Base-by-base conservation (phyloP, 2,113 vertebrate genomes). In the Bubo blakistoni region DNA sequence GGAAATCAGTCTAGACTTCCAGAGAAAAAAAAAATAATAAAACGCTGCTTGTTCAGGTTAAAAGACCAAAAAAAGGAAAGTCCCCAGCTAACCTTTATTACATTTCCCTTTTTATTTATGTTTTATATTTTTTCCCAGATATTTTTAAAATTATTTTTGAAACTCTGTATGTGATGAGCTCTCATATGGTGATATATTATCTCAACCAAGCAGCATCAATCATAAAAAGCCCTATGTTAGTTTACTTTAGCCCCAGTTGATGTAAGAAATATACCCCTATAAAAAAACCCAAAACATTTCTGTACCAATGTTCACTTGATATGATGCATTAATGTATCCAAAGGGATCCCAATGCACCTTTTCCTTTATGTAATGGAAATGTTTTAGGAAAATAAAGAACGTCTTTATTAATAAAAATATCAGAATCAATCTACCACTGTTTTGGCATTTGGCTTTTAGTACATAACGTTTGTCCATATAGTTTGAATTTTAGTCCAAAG, bases 261-360 rank as follows among this genome's bases (percentile, higher is more conserved):
- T 67, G 7, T 29, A 73, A 55, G 5, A 89, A 47, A 36, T n/a
- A 46, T 22, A 46, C 51, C 5, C 7, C 9, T 58, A 42, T 40
- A 22, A 69, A 58, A 62, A 6, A 18, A 0, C 1, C 6, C 27
- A 17, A 46, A 52, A 10, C 16, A 67, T 3, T 49, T 67, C 13
- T 14, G 4, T 61, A 57, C 47, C 7, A 47, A 15, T n/a, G 14
- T 65, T 86, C 10, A 52, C 1, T 42, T 81, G 44, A 46, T 46
- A 46, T 14, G 14, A 25, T n/a, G 4, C 44, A 36, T 30, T 52
- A 70, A 22, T 61, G 2, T 82, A 40, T 46, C 18, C 2, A 25
- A 5, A 73, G 7, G 7, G 36, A 81, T 58, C 3, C 3, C 7
- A 86, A 36, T 32, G 7, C 5, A 76, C 2, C 0, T 1, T 47